Evolutionary conservation across 1,140 invertebrate species (phyloP), one percentile per base, ranked within the genome.

Genomic region (Dufourea novaeangliae): DNA sequence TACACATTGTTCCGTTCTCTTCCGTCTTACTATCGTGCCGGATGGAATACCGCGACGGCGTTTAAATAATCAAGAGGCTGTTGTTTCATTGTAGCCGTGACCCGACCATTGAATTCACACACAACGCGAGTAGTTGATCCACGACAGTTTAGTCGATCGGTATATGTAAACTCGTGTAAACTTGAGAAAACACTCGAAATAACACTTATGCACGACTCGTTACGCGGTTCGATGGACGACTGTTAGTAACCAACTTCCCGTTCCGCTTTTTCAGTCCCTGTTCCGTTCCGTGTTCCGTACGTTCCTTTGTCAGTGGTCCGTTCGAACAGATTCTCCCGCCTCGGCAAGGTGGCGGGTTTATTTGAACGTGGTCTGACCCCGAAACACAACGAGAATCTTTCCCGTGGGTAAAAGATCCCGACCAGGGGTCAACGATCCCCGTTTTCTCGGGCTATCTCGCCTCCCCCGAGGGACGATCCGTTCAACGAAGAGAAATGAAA

Each of bases 381-480:
- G 14, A 8, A 12, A 29, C 7, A 29, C n/a, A 20, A 7, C 20
- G 57, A 11, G 8, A 11, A 4, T 29, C 17, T 20, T 22, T 71
- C 39, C 25, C 12, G n/a, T 25, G 32, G 39, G 29, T 27, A n/a
- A 27, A 50, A n/a, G 5, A 22, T 17, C 3, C 5, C 14, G 14
- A 25, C 27, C 14, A 0, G 17, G 20, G 46, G 39, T 81, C 54
- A 44, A 68, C 39, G 46, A 63, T 73, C 52, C 27, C 41, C 37
- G 52, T 27, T 37, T n/a, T 25, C 34, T 34, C 10, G 22, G n/a
- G 54, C 54, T 64, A 34, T 56, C 44, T 62, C 50, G 14, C 12
- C 17, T 66, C 39, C 57, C 64, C n/a, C n/a, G n/a, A n/a, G 25
- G 25, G 29, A 25, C 12, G 27, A 61, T 37, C 10, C 11, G 22